A percentile compares a stretch with the other conserved stretches of the same genome.
These are phyloP conservation scores for Neotoxoptera formosana DNA, from an alignment of 1,140 invertebrate genomes.

Conservation along the genomic window DNA sequence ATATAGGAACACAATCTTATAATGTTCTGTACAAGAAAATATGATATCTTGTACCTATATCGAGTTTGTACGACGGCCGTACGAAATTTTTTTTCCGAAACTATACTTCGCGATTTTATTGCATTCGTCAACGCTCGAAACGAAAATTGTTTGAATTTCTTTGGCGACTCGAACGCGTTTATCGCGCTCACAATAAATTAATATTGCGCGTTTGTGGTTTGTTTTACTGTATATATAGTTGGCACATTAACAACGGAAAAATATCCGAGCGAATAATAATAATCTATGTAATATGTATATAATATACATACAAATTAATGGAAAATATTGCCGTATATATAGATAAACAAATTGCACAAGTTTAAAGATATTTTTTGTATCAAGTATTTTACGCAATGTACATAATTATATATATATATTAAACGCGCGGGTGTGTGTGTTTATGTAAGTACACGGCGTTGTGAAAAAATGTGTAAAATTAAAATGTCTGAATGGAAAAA, in stretches of 20 bases:
- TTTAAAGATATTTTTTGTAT: neutral
- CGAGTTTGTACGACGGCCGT: neutral
- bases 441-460: neutral
- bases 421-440: neutral
- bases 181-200: no score
- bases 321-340: neutral
- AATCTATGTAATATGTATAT: neutral
- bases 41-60: neutral
- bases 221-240: no score
- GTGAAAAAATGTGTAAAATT: neutral
- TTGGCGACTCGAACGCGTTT: neutral
- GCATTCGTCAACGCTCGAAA: neutral
- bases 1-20: neutral
- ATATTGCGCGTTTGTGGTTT: neutral
- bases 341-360: neutral
- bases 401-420: no score
- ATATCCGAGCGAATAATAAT: neutral
- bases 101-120: neutral
- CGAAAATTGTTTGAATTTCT: neutral
- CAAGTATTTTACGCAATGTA: neutral
- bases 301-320: neutral
- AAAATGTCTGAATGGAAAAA: neutral
- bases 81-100: neutral
- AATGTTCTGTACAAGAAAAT: neutral
- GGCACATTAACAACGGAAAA: neutral